Evolutionary conservation across 2,797 vertebrate species (phyloP).

Genomic region (Sebastes hubbsi): DNA sequence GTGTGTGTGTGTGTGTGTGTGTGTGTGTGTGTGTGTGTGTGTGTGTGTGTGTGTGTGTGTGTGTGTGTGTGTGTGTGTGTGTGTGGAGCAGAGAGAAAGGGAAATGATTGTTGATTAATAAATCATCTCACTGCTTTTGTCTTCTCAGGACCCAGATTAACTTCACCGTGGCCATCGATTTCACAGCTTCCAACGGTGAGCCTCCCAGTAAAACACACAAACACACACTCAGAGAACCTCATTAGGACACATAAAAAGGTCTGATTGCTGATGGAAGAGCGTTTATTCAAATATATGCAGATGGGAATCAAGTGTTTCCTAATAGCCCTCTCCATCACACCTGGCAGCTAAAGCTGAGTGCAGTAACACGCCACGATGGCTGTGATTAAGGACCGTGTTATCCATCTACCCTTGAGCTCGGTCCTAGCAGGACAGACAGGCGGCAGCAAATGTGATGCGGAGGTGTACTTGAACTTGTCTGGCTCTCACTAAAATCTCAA

Average conservation of each 20-base stretch:
- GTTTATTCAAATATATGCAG: slow-evolving; percentile 73
- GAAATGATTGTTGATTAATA: slow-evolving; percentile 25
- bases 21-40: not conserved
- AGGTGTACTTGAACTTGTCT: slow-evolving; percentile 5
- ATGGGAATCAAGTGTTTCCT: slow-evolving; percentile 60
- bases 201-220: slow-evolving; percentile 18
- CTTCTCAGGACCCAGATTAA: slow-evolving; percentile 96
- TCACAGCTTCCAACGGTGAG: slow-evolving; percentile 99
- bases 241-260: not conserved
- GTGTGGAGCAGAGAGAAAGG: not conserved
- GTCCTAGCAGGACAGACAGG: slow-evolving; percentile 15
- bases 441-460: not conserved
- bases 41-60: too few relatives aligned
- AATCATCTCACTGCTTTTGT: slow-evolving; percentile 65
- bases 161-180: slow-evolving; percentile 99
- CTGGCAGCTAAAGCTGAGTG: slow-evolving; percentile 51
- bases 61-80: not conserved
- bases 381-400: slow-evolving; percentile 54
- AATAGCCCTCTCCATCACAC: slow-evolving; percentile 67
- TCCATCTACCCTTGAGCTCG: slow-evolving; percentile 32
- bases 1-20: not conserved
- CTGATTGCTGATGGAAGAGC: not conserved
- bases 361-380: slow-evolving; percentile 48
- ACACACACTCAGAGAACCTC: not conserved
- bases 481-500: slow-evolving; percentile 6